phyloP scores from a whole-genome alignment of 1,140 invertebrate species.

The Meloidogyne hapla region DNA sequence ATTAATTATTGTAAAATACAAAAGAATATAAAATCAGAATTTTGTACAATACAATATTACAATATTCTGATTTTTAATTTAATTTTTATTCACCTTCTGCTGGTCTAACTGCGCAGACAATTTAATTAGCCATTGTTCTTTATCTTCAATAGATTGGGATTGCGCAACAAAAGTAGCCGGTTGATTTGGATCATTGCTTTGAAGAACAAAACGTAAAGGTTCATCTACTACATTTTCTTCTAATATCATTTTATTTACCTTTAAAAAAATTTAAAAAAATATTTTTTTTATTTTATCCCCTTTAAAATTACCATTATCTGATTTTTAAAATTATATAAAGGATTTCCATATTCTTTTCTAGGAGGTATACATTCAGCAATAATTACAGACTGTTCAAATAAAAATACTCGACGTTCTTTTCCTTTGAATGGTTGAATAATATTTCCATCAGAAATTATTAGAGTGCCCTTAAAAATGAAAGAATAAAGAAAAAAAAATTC shows the following conservation, averaged over 20 bases:
- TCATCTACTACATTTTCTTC: slow-evolving; percentile 53
- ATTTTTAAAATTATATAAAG: slow-evolving; percentile 91
- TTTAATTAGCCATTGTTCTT: slow-evolving; percentile 59
- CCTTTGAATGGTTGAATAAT: slow-evolving; percentile 68
- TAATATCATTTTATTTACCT: slow-evolving; percentile 63
- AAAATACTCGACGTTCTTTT: slow-evolving; percentile 90
- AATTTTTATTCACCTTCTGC: slow-evolving; percentile 47
- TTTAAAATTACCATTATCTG: slow-evolving; percentile 81
- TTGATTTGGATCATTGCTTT: slow-evolving; percentile 55
- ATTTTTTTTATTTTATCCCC: not conserved
- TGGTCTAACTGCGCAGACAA: slow-evolving; percentile 57
- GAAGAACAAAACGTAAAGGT: slow-evolving; percentile 58
- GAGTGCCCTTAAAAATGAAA: slow-evolving; percentile 70
- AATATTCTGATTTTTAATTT: not conserved
- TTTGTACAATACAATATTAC: too few relatives aligned
- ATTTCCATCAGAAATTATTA: slow-evolving; percentile 74
- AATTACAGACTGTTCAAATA: slow-evolving; percentile 82
- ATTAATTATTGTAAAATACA: too few relatives aligned
- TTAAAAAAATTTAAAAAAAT: slow-evolving; percentile 21
- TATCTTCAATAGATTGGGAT: slow-evolving; percentile 52
- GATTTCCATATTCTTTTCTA: slow-evolving; percentile 89
- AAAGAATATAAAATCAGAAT: too few relatives aligned
- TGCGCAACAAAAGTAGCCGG: slow-evolving; percentile 56
- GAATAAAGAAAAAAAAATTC: too few relatives aligned
- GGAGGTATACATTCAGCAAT: slow-evolving; percentile 65